These are phyloP conservation scores for Proterorhinus semilunaris DNA, from an alignment of 2,113 vertebrate genomes.

Conservation along the genomic window DNA sequence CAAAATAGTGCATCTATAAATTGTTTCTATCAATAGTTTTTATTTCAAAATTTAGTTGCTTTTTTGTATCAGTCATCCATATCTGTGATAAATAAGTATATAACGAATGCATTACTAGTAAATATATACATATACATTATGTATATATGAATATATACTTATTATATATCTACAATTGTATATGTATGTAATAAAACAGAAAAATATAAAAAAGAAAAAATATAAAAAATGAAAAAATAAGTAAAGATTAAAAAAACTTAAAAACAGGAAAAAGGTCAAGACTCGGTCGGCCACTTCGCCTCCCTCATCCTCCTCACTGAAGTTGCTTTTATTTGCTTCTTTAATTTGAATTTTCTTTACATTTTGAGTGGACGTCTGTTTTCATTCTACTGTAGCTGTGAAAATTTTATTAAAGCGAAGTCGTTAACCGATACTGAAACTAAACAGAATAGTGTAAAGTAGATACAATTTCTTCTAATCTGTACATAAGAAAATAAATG, in stretches of 20 bases:
- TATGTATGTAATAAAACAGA: constrained; percentile 69
- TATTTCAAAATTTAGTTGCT: constrained; percentile 77
- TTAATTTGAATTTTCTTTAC: constrained; percentile 49
- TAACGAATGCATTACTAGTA: constrained; percentile 75
- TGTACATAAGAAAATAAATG: constrained; percentile 83
- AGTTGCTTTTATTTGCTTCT: constrained; percentile 63
- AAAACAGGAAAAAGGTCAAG: constrained; percentile 58
- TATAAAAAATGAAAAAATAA: constrained; percentile 48
- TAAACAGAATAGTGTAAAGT: constrained; percentile 82
- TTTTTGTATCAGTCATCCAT: constrained; percentile 78
- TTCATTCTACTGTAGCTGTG: constrained; percentile 68
- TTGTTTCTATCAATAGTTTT: constrained; percentile 82
- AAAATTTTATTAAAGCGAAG: constrained; percentile 72
- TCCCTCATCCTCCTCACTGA: constrained; percentile 54
- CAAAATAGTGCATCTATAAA: constrained; percentile 74
- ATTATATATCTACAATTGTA: constrained; percentile 75
- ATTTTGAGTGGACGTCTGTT: constrained; percentile 66
- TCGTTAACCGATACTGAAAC: constrained; percentile 76
- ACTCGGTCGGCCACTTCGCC: constrained; percentile 78
- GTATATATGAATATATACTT: constrained; percentile 80
- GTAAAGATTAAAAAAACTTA: constrained; percentile 52
- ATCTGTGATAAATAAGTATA: constrained; percentile 76
- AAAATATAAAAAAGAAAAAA: constrained; percentile 46
- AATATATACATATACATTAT: constrained; percentile 74
- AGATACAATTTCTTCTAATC: constrained; percentile 79